Evolutionary conservation across 2,888 invertebrate genomes (phyloP), one percentile per base, ranked within the genome.

Genomic region (Bruchidius siliquastri): DNA sequence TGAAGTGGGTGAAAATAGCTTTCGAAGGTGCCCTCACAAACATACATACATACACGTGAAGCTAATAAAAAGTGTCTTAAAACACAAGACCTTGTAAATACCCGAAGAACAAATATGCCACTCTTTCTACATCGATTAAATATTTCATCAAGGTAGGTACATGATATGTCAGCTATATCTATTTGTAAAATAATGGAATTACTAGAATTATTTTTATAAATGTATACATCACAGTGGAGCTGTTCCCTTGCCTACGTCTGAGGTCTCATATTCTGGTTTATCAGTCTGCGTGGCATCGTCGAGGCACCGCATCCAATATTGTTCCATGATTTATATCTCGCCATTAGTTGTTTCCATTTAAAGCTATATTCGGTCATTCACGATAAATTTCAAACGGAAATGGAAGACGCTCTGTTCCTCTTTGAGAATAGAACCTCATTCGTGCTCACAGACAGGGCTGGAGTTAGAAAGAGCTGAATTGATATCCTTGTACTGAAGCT

Each of bases 271-370:
- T 75, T 79, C 81, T 80, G 80, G 80, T 81, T 82, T 81, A 82
- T 81, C 81, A 76, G 76, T 75, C 77, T 74, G 72, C 73, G 72
- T 75, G 72, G 76, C 72, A 73, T 70, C 73, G 69, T 71, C 71
- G 70, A 70, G 76, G 77, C 79, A 76, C 80, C 49, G 49, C 49
- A 13, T 49, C 49, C 49, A 80, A 81, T 82, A 82, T 82, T 82
- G 81, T 80, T 79, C 78, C 78, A 80, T 83, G 82, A 83, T 83
- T 82, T 83, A 83, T 83, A 80, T 78, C 79, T 80, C 77, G 77
- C 82, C 80, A 82, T 82, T 83, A 82, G 82, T 81, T 82, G 81
- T 82, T 81, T 81, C 81, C 81, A 82, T 81, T 81, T 81, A 80
- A 79, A 81, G 81, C 80, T 78, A 80, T 79, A 80, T 78, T 77